Percentiles rank a stretch among this genome's conserved stretches.
Conservation (phyloP, 2,113 vertebrate genomes). For the Calidris pygmaea region DNA sequence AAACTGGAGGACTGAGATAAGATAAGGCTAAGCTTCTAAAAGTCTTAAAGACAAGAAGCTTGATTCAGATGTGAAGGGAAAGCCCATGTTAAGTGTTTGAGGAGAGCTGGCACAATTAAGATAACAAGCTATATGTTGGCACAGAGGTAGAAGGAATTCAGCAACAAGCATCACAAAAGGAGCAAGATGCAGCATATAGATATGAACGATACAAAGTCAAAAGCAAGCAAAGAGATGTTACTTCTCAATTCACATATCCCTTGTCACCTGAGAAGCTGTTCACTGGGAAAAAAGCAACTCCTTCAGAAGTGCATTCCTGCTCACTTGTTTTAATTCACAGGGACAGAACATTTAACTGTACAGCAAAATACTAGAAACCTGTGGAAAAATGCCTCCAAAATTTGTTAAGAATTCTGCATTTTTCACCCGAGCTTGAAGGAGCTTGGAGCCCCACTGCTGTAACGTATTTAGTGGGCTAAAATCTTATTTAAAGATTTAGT, state of each 20-base stretch:
- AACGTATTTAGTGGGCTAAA: background rate
- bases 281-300: background rate
- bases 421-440: background rate
- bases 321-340: background rate
- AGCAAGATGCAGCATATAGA: background rate
- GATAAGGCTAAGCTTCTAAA: background rate
- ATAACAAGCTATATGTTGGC: background rate
- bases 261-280: background rate
- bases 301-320: background rate
- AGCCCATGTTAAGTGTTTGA: background rate
- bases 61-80: background rate
- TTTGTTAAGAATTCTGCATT: background rate
- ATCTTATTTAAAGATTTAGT: background rate
- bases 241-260: background rate
- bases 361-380: background rate
- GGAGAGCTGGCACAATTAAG: background rate
- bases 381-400: background rate
- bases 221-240: background rate
- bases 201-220: background rate
- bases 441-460: background rate
- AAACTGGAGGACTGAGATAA: slow-evolving; percentile 25
- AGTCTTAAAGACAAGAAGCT: slow-evolving; percentile 5
- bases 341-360: background rate
- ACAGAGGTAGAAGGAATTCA: background rate
- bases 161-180: background rate